phyloP scores from a whole-genome alignment of 2,888 invertebrate species.

The Nemurella pictetii region DNA sequence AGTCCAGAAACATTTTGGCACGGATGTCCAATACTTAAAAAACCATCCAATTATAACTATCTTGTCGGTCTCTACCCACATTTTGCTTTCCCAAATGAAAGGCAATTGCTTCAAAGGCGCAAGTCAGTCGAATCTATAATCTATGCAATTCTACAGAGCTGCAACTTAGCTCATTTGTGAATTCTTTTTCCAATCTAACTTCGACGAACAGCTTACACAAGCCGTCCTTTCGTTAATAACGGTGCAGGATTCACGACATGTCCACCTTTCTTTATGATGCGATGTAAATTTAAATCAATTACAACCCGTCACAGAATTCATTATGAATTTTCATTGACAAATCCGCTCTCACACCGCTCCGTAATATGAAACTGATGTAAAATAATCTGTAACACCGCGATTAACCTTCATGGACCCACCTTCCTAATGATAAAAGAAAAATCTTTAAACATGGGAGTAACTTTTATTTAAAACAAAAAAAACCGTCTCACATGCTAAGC shows the following conservation, averaged over 20 bases:
- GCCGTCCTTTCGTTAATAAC: neutral
- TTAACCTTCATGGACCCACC: slow-evolving; percentile 1
- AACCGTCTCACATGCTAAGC: neutral
- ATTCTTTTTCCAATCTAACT: neutral
- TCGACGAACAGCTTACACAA: neutral
- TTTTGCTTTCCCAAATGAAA: no score
- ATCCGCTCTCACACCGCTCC: neutral
- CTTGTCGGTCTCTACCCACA: no score
- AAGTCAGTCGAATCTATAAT: no score
- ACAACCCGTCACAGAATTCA: neutral
- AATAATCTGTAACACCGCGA: neutral
- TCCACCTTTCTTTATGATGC: neutral
- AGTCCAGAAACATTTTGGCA: no score
- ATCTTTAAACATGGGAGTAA: slow-evolving; percentile 8
- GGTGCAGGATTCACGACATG: neutral
- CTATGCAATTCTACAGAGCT: neutral
- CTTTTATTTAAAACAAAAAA: neutral
- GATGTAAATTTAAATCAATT: neutral
- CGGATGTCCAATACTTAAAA: no score
- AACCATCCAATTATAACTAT: no score
- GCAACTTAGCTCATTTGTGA: neutral
- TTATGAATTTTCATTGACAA: neutral
- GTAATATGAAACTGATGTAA: slow-evolving; percentile 1
- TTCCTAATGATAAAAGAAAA: slow-evolving; percentile 15
- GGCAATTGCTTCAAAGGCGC: no score